Percentiles rank a stretch among this genome's conserved stretches.
phyloP scores from a whole-genome alignment of 2,888 invertebrate genomes.

The Pogonocherus hispidulus region DNA sequence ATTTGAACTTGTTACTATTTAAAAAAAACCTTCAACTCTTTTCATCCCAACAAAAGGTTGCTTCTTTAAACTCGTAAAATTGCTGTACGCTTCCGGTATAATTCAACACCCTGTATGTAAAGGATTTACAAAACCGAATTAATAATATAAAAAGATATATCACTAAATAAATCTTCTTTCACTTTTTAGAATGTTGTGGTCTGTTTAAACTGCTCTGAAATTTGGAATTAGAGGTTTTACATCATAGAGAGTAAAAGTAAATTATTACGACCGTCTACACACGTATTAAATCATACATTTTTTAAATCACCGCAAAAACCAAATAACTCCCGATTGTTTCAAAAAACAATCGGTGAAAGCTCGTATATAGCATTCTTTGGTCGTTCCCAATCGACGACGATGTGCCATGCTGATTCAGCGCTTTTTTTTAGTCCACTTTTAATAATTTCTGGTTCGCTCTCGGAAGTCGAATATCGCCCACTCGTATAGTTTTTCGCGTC shows the following conservation, averaged over 20 bases:
- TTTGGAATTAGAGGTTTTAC: background rate
- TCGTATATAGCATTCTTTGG: background rate
- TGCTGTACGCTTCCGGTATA: no score
- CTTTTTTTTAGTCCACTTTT: background rate
- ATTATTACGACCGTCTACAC: background rate
- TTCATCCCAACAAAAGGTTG: no score
- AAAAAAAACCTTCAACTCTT: no score
- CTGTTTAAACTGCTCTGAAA: background rate
- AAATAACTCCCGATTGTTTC: background rate
- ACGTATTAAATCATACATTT: background rate
- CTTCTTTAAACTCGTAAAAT: no score
- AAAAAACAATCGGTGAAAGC: background rate
- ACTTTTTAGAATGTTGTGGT: no score
- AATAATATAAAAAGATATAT: no score
- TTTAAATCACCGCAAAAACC: background rate
- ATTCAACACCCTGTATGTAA: no score
- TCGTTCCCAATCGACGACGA: background rate
- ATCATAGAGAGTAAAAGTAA: background rate
- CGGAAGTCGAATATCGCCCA: background rate
- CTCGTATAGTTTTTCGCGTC: background rate
- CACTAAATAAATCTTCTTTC: no score
- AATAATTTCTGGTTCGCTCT: background rate
- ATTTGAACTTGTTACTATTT: no score
- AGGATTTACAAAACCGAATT: no score
- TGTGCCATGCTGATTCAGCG: background rate